phyloP scores from a whole-genome alignment of 2,888 invertebrate species.

The Xestoiulus laeticollis region DNA sequence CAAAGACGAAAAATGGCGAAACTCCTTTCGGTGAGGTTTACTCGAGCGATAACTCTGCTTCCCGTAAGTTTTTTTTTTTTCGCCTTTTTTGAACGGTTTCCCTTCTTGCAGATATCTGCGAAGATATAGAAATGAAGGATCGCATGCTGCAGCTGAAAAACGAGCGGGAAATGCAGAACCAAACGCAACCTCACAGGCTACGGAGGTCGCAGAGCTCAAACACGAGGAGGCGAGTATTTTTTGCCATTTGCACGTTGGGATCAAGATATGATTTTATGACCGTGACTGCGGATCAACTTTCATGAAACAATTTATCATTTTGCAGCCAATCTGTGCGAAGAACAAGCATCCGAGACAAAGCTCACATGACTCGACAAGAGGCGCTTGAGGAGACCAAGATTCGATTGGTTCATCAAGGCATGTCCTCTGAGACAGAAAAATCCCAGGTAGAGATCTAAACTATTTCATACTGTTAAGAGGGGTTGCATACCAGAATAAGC shows the following conservation, averaged over 20 bases:
- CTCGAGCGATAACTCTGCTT: conserved; percentile 33
- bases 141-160: conserved; percentile 86
- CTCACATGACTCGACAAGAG: conserved; percentile 91
- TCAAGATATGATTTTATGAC: neutral
- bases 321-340: conserved; percentile 89
- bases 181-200: conserved; percentile 65
- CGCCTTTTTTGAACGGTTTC: conserved; percentile 47
- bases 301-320: neutral
- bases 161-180: conserved; percentile 71
- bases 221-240: conserved; percentile 62
- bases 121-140: conserved; percentile 92
- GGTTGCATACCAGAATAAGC: too few species aligned
- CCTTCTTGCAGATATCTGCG: conserved; percentile 82
- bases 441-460: conserved; percentile 2
- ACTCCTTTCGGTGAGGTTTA: conserved; percentile 85
- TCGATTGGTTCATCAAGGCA: conserved; percentile 67
- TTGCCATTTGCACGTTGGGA: neutral
- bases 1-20: conserved; percentile 95
- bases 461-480: too few species aligned
- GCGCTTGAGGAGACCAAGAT: conserved; percentile 90
- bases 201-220: conserved; percentile 72
- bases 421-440: conserved; percentile 46
- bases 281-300: neutral
- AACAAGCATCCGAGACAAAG: conserved; percentile 92
- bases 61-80: neutral